These are phyloP conservation scores for Nycticebus coucang DNA, from an alignment of 2,113 vertebrate species.

Conservation along the genomic window DNA sequence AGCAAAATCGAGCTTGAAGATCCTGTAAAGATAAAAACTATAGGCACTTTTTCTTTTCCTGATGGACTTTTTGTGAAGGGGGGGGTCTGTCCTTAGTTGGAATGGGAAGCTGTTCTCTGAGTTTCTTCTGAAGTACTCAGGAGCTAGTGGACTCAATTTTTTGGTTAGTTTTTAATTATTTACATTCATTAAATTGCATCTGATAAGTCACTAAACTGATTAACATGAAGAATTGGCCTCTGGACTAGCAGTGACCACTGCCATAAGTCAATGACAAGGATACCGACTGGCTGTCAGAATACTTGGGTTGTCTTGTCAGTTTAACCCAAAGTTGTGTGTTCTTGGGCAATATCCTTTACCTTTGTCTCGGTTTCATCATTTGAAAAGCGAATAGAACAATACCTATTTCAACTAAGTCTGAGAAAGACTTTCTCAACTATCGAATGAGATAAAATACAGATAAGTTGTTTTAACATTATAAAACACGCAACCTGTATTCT, in stretches of 20 bases:
- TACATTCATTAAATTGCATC: background rate
- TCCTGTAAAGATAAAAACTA: background rate
- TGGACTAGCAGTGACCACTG: background rate
- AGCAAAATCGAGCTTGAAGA: background rate
- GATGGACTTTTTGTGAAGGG: background rate
- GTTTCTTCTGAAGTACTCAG: background rate
- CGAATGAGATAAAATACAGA: background rate
- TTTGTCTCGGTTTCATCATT: background rate
- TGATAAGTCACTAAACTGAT: background rate
- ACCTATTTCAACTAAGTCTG: background rate
- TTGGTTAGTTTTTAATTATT: slow-evolving; percentile 13
- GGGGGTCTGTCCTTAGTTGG: background rate
- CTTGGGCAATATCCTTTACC: background rate
- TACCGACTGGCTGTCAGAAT: background rate
- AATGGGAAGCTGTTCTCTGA: background rate
- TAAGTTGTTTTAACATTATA: background rate
- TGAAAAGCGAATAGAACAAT: background rate
- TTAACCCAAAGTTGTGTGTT: background rate
- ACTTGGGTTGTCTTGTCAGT: background rate
- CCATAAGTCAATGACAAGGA: background rate
- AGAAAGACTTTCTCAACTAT: background rate
- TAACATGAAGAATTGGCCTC: background rate
- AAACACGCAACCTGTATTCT: background rate
- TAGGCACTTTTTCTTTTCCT: background rate
- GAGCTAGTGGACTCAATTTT: background rate